Conservation (phyloP, 2,797 vertebrate genomes). For the Rhynchotus rufescens region DNA sequence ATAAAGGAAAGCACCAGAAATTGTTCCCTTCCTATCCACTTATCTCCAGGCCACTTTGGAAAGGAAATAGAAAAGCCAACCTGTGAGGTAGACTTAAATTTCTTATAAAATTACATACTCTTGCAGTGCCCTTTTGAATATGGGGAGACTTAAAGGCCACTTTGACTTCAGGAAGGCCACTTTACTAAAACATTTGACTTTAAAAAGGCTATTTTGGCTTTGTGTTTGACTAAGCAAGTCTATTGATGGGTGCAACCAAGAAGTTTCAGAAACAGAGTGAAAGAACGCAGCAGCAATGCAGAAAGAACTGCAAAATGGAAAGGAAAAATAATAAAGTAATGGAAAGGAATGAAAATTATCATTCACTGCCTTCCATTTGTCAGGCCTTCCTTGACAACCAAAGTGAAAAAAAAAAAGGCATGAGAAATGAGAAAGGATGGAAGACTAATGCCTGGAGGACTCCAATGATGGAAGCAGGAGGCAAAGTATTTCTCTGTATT, state of each 20-base stretch:
- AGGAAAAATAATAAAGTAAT: not conserved
- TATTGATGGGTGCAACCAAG: fast-evolving
- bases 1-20: not conserved
- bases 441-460: not conserved
- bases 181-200: not conserved
- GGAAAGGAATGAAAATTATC: not conserved
- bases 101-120: not conserved
- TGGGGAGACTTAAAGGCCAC: not conserved
- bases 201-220: not conserved
- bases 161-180: not conserved
- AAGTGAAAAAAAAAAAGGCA: no score
- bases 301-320: not conserved
- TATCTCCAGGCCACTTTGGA: not conserved
- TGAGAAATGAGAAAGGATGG: not conserved
- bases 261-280: not conserved
- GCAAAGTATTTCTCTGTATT: not conserved
- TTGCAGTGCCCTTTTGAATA: not conserved
- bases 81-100: not conserved
- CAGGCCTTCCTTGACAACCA: not conserved
- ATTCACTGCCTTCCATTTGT: not conserved
- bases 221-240: not conserved
- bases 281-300: not conserved
- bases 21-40: not conserved
- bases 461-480: not conserved
- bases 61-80: not conserved